Evolutionary conservation across 2,888 invertebrate genomes (phyloP).

Genomic region (Achlya flavicornis): DNA sequence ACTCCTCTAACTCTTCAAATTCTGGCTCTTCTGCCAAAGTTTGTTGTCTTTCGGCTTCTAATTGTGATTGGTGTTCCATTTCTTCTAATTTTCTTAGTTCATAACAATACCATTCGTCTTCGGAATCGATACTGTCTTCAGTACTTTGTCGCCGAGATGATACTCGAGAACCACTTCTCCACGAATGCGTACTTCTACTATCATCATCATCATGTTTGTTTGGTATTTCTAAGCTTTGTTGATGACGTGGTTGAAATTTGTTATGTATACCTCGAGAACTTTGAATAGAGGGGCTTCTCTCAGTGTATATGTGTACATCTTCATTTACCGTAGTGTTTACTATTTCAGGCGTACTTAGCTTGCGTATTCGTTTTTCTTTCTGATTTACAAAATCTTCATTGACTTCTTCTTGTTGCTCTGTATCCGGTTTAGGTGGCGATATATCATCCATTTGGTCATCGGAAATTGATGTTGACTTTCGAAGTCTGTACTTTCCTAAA

Average conservation of each 20-base stretch:
- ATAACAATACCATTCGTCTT: constrained; percentile 97
- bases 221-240: constrained; percentile 92
- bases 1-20: constrained; percentile 80
- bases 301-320: constrained; percentile 79
- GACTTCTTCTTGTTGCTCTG: constrained; percentile 51
- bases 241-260: constrained; percentile 87
- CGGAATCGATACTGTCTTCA: constrained; percentile 96
- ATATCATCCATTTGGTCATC: constrained; percentile 86
- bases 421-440: constrained; percentile 66
- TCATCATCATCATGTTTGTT: constrained; percentile 92
- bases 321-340: constrained; percentile 70
- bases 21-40: constrained; percentile 85
- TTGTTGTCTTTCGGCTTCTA: constrained; percentile 86
- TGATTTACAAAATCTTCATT: constrained; percentile 49
- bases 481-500: constrained; percentile 90
- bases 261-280: constrained; percentile 84
- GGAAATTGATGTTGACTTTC: constrained; percentile 88
- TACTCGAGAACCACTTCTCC: constrained; percentile 92
- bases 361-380: constrained; percentile 61
- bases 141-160: constrained; percentile 95
- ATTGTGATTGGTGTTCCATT: constrained; percentile 89
- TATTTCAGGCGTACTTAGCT: constrained; percentile 71
- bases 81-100: constrained; percentile 94
- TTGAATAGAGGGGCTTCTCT: constrained; percentile 87
- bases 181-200: constrained; percentile 93